Percentiles rank a stretch among this genome's conserved stretches.
These are phyloP conservation scores for Belgica antarctica DNA, from an alignment of 2,888 invertebrate species.

Conservation along the genomic window DNA sequence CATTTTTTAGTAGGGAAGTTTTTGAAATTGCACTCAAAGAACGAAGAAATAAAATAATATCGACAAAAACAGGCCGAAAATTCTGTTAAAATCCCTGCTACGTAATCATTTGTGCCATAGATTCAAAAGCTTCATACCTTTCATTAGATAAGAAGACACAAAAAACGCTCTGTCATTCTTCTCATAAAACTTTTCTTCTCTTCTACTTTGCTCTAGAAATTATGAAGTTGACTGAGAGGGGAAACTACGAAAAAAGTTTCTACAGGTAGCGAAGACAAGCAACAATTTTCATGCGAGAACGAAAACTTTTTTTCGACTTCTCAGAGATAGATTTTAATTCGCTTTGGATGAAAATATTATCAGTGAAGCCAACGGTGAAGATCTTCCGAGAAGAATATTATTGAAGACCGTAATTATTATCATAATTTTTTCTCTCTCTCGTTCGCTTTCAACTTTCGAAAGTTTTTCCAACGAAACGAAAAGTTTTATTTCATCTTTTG, in stretches of 20 bases:
- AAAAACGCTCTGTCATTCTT: not conserved
- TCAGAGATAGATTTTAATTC: not conserved
- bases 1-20: no score
- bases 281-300: slow-evolving; percentile 26
- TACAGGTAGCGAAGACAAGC: slow-evolving; percentile 34
- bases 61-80: not conserved
- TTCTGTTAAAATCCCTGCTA: slow-evolving; percentile 33
- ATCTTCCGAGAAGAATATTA: slow-evolving; percentile 14
- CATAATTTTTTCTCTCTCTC: slow-evolving; percentile 3
- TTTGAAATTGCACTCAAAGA: not conserved
- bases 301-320: not conserved
- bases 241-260: slow-evolving; percentile 19
- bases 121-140: slow-evolving; percentile 20
- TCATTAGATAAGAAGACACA: not conserved
- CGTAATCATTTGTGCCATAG: no score
- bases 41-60: no score
- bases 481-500: slow-evolving; percentile 26
- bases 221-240: not conserved
- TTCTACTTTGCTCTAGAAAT: not conserved
- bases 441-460: not conserved
- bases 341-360: slow-evolving; percentile 30
- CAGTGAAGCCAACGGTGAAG: not conserved
- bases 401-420: slow-evolving; percentile 33
- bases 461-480: not conserved
- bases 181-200: not conserved